phyloP scores from a whole-genome alignment of 2,888 invertebrate genomes.

The Polydrusus tereticollis region DNA sequence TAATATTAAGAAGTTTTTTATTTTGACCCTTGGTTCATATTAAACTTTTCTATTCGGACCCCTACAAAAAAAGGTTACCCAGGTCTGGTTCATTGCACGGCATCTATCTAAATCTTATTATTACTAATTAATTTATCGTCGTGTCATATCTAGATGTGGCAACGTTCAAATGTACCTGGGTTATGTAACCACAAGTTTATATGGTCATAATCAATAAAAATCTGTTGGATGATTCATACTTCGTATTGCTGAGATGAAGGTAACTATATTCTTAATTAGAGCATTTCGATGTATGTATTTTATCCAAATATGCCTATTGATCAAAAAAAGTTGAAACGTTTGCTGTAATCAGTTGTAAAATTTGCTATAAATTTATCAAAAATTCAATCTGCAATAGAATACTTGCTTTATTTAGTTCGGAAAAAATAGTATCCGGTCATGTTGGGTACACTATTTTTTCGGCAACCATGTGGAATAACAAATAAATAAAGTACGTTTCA shows the following conservation, averaged over 20 bases:
- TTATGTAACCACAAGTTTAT: not conserved
- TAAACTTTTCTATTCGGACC: too few species aligned
- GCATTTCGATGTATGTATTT: not conserved
- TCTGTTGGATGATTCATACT: not conserved
- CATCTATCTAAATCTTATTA: too few species aligned
- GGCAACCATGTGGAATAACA: too few species aligned
- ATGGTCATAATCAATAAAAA: not conserved
- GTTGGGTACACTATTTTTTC: too few species aligned
- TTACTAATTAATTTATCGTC: too few species aligned
- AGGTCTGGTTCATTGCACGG: too few species aligned
- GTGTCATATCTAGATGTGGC: not conserved
- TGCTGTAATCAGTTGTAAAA: not conserved
- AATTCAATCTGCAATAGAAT: not conserved
- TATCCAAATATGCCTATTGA: not conserved
- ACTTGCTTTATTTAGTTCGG: not conserved
- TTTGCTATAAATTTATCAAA: not conserved
- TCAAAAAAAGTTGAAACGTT: not conserved
- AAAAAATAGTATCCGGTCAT: too few species aligned
- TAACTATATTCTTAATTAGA: not conserved
- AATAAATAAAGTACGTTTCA: too few species aligned
- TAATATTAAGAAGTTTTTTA: too few species aligned
- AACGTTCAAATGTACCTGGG: not conserved
- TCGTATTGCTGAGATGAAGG: not conserved
- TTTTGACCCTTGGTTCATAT: too few species aligned
- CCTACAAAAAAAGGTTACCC: too few species aligned